Evolutionary conservation across 1,140 invertebrate genomes (phyloP).

Genomic region (Frieseomelitta varia): DNA sequence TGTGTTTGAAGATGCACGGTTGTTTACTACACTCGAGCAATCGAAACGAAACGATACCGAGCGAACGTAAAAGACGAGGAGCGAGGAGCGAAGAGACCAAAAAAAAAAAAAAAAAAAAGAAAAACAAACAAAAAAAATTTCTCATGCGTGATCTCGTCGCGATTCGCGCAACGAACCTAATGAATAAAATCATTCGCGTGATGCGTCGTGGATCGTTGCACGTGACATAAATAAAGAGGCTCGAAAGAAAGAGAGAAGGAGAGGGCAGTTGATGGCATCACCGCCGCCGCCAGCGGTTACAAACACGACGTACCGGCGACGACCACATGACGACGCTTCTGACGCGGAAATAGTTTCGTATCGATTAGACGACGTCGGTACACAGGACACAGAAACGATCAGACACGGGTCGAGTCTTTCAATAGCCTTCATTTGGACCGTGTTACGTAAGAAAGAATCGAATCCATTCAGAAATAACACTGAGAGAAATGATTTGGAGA

Average conservation of each 20-base stretch:
- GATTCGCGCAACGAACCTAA: constrained; percentile 34
- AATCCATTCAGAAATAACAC: too few relatives aligned
- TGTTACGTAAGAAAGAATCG: too few relatives aligned
- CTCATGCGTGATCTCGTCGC: constrained; percentile 1
- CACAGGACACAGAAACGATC: too few relatives aligned
- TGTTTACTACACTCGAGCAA: background rate
- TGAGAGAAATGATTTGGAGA: too few relatives aligned
- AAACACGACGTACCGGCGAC: background rate
- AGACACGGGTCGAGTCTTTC: background rate
- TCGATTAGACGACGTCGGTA: constrained; percentile 31
- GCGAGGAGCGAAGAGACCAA: too few relatives aligned
- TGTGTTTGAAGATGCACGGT: background rate
- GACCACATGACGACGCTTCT: constrained; percentile 7
- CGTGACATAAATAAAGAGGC: constrained; percentile 46
- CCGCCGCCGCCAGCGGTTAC: background rate
- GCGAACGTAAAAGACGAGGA: background rate
- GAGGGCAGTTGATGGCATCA: background rate
- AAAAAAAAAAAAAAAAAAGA: too few relatives aligned
- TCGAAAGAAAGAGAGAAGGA: background rate
- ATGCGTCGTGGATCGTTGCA: constrained; percentile 38
- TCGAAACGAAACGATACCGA: background rate
- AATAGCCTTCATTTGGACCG: background rate
- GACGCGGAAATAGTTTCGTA: constrained; percentile 57
- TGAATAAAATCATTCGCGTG: constrained; percentile 44
- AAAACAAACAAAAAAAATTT: constrained; percentile 4